Percentiles rank a stretch among this genome's conserved stretches.
These are phyloP conservation scores for Didymodactylos carnosus DNA, from an alignment of 2,888 invertebrate genomes.

Conservation along the genomic window DNA sequence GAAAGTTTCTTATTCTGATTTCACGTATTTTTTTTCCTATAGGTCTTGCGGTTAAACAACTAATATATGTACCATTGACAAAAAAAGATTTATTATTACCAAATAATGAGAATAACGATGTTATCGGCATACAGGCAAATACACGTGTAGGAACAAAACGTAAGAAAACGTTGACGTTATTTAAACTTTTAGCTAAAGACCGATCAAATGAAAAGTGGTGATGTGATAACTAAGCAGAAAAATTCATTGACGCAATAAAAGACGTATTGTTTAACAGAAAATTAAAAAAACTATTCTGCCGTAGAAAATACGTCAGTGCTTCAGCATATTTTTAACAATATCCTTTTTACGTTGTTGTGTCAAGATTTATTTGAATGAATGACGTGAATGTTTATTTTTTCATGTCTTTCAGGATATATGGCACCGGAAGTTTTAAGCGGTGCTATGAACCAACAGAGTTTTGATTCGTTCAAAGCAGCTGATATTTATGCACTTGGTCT, in stretches of 20 bases:
- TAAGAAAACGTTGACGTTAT: no score
- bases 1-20: no score
- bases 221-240: not conserved
- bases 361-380: not conserved
- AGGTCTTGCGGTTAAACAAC: slow-evolving; percentile 7
- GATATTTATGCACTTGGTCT: slow-evolving; percentile 11
- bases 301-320: no score
- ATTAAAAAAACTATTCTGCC: no score
- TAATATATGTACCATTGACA: no score
- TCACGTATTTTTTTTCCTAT: no score
- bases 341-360: no score
- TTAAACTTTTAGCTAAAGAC: no score
- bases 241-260: no score
- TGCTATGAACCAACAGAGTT: not conserved
- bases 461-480: not conserved
- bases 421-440: slow-evolving; percentile 58
- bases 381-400: not conserved
- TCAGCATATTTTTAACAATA: no score
- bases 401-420: slow-evolving; percentile 48
- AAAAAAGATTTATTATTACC: not conserved
- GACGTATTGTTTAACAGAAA: no score
- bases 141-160: not conserved
- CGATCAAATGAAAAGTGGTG: no score
- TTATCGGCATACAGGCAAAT: not conserved
- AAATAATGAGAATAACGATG: not conserved